Evolutionary conservation across 2,113 vertebrate species (phyloP).

Genomic region (Cisticola juncidis): DNA sequence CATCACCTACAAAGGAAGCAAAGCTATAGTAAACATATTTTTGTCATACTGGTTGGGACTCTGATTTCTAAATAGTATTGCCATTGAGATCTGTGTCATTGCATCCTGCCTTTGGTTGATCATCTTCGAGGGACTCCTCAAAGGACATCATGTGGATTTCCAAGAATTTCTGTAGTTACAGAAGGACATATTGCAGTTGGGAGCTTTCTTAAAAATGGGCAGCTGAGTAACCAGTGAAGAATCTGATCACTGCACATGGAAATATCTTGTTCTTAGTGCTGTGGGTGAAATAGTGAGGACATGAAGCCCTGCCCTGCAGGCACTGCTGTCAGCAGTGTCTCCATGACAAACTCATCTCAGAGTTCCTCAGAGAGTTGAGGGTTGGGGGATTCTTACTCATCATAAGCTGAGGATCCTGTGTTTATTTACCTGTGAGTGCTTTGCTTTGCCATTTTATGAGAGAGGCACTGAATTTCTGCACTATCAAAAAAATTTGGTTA

Average conservation of each 20-base stretch:
- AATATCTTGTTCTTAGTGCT: not conserved
- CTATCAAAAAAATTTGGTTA: not conserved
- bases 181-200: not conserved
- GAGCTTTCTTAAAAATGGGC: not conserved
- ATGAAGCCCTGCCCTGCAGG: not conserved
- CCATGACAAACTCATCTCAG: not conserved
- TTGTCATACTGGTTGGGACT: not conserved
- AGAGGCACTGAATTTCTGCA: not conserved
- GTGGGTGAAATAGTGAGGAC: not conserved
- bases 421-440: not conserved
- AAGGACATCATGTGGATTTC: not conserved
- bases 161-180: not conserved
- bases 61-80: not conserved
- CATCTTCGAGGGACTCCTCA: not conserved
- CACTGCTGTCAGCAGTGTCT: not conserved
- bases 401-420: not conserved
- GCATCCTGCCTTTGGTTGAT: not conserved
- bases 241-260: not conserved
- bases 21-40: not conserved
- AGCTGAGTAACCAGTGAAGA: not conserved
- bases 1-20: not conserved
- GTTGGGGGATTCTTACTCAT: rapidly evolving
- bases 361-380: not conserved
- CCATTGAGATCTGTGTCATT: not conserved
- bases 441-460: not conserved